A percentile compares a stretch with the other conserved stretches of the same genome.
Evolutionary conservation across 2,888 invertebrate species (phyloP).

Genomic region (Polydrusus cervinus): DNA sequence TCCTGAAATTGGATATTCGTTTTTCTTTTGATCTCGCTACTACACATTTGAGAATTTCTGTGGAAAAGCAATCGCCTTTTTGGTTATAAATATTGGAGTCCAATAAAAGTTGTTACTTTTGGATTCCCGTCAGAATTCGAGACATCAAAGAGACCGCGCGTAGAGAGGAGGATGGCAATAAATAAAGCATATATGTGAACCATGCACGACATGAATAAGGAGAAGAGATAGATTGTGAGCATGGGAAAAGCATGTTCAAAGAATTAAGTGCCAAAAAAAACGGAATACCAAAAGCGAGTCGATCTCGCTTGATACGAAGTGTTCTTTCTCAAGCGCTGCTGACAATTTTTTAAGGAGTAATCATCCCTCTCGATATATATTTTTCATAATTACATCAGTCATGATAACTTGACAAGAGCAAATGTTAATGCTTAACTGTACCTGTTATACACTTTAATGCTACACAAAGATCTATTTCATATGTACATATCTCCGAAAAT

Average conservation of each 20-base stretch:
- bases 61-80: slow-evolving; percentile 56
- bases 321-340: too few relatives aligned
- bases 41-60: slow-evolving; percentile 55
- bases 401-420: too few relatives aligned
- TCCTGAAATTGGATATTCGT: slow-evolving; percentile 55
- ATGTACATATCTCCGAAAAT: too few relatives aligned
- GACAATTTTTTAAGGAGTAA: too few relatives aligned
- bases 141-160: slow-evolving; percentile 66
- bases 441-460: too few relatives aligned
- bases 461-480: too few relatives aligned
- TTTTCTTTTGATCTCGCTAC: slow-evolving; percentile 54
- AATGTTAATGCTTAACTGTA: too few relatives aligned
- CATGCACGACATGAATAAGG: slow-evolving; percentile 23
- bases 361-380: too few relatives aligned
- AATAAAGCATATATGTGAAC: slow-evolving; percentile 58
- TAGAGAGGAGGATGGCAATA: slow-evolving; percentile 64
- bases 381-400: too few relatives aligned
- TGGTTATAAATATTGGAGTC: slow-evolving; percentile 71
- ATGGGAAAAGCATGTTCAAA: background rate
- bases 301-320: too few relatives aligned
- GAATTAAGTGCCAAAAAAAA: too few relatives aligned
- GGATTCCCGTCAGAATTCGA: slow-evolving; percentile 66
- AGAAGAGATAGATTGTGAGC: background rate
- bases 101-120: slow-evolving; percentile 71
- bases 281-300: too few relatives aligned